Evolutionary conservation across 2,113 vertebrate species (phyloP).

Genomic region (Labrus mixtus): DNA sequence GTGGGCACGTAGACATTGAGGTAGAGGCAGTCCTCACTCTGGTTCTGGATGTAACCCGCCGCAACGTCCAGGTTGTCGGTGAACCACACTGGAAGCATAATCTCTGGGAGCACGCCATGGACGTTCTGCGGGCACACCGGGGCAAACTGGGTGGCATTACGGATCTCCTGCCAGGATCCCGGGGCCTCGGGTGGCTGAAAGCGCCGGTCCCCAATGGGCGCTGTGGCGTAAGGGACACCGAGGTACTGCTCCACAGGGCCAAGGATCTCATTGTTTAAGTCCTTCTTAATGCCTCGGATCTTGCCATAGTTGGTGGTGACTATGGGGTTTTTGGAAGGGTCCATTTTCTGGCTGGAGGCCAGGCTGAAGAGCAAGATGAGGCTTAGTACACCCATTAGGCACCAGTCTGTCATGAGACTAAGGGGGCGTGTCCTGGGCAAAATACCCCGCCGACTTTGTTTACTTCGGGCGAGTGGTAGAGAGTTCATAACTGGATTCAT

Average conservation of each 20-base stretch:
- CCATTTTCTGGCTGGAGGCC: conserved; percentile 83
- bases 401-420: conserved; percentile 68
- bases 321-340: conserved; percentile 85
- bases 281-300: conserved; percentile 89
- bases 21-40: conserved; percentile 95
- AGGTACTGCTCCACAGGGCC: conserved; percentile 93
- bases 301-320: conserved; percentile 92
- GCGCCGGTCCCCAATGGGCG: conserved; percentile 89
- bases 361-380: conserved; percentile 81
- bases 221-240: conserved; percentile 92
- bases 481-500: conserved; percentile 61
- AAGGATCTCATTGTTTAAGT: conserved; percentile 94
- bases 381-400: conserved; percentile 77
- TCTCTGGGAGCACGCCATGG: conserved; percentile 91
- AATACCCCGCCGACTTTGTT: conserved; percentile 46
- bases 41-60: conserved; percentile 92
- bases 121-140: conserved; percentile 94
- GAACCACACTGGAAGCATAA: conserved; percentile 96
- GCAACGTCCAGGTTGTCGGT: conserved; percentile 92
- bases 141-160: conserved; percentile 92
- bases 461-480: conserved; percentile 46
- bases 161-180: conserved; percentile 91
- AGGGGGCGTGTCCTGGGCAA: conserved; percentile 47
- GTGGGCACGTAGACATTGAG: conserved; percentile 95
- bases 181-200: conserved; percentile 93